Evolutionary conservation across 2,888 invertebrate species (phyloP), one percentile per base, ranked within the genome.

Genomic region (Lagria hirta): DNA sequence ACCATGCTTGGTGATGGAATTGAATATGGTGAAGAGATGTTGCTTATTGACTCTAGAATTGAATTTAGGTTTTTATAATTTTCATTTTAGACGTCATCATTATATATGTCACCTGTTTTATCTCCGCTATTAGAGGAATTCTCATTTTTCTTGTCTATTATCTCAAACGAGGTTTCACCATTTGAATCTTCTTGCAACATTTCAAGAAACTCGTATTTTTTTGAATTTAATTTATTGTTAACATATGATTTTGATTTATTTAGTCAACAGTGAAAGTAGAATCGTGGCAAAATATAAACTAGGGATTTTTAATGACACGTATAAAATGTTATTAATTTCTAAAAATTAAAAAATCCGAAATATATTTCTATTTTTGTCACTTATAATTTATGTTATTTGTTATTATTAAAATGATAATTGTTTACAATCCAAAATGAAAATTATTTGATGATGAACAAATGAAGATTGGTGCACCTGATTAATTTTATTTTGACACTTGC

Each of bases 121-220:
- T 64, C 62, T 16, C 49, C 52, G 34, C 23, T 49, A 24, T 43
- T 38, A 47, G 55, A 51, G 48, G 49, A 23, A 28, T 62, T 61
- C 21, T 55, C 60, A 8, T 51, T 49, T 51, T 66, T 68, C 50
- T 70, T 71, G 41, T 73, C 72, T 15, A 73, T 68, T 49, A 74
- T 70, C 62, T 73, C 73, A 51, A 73, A 73, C 3, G 70, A 69
- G 22, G 65, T 66, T 41, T 71, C 72, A 11, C 71, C 71, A 50
- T 71, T 73, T 2, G 73, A 72, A 55, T 73, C 73, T 51, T 73
- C 73, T 47, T 61, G 58, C 27, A 60, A 50, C 62, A 62, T 62
- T 42, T 47, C 55, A 21, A n/a, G n/a, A n/a, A n/a, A n/a, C n/a
- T n/a, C n/a, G n/a, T 21, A 10, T 21, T 21, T 5, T 7, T 24